Evolutionary conservation across 2,113 vertebrate species (phyloP).

Genomic region (Perccottus glenii): DNA sequence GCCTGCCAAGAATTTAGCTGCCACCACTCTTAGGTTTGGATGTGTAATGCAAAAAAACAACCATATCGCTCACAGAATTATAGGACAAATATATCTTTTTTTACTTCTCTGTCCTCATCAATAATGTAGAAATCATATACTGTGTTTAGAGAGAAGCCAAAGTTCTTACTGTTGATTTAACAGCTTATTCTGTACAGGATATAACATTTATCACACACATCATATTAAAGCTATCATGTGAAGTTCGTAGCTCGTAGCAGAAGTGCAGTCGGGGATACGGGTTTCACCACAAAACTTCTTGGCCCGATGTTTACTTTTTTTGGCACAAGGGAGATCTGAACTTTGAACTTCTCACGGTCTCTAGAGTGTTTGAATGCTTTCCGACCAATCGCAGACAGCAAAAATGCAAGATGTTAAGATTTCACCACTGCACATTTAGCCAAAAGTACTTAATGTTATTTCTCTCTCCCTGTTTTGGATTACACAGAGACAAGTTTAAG

Average conservation of each 20-base stretch:
- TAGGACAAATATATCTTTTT: neutral
- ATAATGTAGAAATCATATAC: conserved; percentile 27
- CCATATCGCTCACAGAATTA: conserved; percentile 1
- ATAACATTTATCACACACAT: conserved; percentile 19
- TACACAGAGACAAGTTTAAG: conserved; percentile 51
- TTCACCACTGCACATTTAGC: conserved; percentile 38
- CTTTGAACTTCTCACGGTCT: conserved; percentile 44
- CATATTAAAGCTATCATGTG: conserved; percentile 27
- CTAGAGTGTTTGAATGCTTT: conserved; percentile 28
- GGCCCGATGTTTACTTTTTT: conserved; percentile 57
- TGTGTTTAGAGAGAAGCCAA: conserved; percentile 20
- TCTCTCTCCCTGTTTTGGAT: conserved; percentile 42
- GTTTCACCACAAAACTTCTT: conserved; percentile 44
- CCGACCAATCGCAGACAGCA: conserved; percentile 30
- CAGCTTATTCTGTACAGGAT: neutral
- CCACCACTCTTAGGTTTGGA: conserved; percentile 15
- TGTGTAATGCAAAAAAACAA: conserved; percentile 25
- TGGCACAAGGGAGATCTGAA: conserved; percentile 52
- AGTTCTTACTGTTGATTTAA: conserved; percentile 20
- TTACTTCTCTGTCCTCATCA: neutral
- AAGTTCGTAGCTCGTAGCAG: conserved; percentile 19
- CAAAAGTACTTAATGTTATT: conserved; percentile 61
- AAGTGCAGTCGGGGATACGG: conserved; percentile 17
- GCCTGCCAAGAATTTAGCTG: conserved; percentile 33
- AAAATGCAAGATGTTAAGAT: conserved; percentile 40